Evolutionary conservation across 2,113 vertebrate genomes (phyloP), one percentile per base, ranked within the genome.

Genomic region (Todiramphus saurophagus): DNA sequence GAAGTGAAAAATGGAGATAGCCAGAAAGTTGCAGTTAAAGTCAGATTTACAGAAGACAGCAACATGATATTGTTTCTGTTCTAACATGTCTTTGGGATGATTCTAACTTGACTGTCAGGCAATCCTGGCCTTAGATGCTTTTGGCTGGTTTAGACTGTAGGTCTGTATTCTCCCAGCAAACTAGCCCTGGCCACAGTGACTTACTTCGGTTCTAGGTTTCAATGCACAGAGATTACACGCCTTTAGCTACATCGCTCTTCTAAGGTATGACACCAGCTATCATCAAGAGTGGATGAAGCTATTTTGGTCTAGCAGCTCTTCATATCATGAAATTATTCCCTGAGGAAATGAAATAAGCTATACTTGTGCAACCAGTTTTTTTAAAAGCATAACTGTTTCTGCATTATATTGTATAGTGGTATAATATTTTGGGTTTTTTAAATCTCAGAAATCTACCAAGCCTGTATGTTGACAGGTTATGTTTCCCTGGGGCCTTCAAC

Each of bases 171-270:
- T 75, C 35, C 27, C 6, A 44, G 41, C 18, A 89, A 18, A 77
- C 4, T 10, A 83, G 3, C 4, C 7, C 28, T 63, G 28, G 7
- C 30, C 20, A 37, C 0, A 1, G 21, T 67, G 50, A 37, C 18
- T 76, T n/a, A 63, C 9, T 39, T 68, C 23, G 41, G 15, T 55
- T 23, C 2, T 37, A 24, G 13, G n/a, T 86, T 87, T 66, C 46
- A 55, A 5, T 16, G 39, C 7, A 23, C 8, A 75, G 27, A 63
- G 16, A n/a, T 17, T n/a, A 11, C 7, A 67, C 2, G 3, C 7
- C 10, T 93, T 83, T 53, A 77, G 24, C 27, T 77, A 48, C 5
- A 31, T 51, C 35, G 48, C 18, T 75, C 5, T 43, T 2, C 0
- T 30, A 20, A 37, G 17, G 13, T n/a, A 25, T 58, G 37, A 24